Base-by-base conservation (phyloP, 2,888 invertebrate species). In the Euzophera pinguis region DNA sequence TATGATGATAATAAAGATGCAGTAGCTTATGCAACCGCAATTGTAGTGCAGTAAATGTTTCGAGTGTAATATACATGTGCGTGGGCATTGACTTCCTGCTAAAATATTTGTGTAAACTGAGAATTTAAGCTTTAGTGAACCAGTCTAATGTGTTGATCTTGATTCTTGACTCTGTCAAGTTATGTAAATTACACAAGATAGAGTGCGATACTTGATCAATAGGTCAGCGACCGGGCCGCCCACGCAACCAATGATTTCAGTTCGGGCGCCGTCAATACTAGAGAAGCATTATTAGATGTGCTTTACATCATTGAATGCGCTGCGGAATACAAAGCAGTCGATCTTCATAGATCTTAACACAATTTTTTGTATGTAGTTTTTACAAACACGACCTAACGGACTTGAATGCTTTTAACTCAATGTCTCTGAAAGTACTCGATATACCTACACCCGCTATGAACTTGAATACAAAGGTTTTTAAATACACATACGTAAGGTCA, bases 171-270 rank as follows among this genome's bases (percentile, higher is more conserved):
- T 79, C 73, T 81, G 84, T 83, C 83, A 75, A 81, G 85, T 89
- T 90, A 90, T 90, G 89, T 86, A 84, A 90, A 90, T 90, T 78
- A 80, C 66, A 73, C 73, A 74, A 83, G 75, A 78, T 71, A 63
- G 66, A 75, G 80, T 81, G 82, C 75, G 71, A 84, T 83, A 84
- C 76, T 75, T 79, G 75, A 81, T 85, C 73, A 66, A 76, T 75
- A 70, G 87, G 81, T 89, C 87, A 72, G 57, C 76, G 86, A 86
- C 85, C 87, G 68, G 59, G 62, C 63, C 74, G 69, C 82, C 85
- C 70, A 84, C 82, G 65, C 73, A 61, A 62, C 59, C 61, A 52
- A 43, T 43, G 64, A 62, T 73, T 72, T 70, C 67, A 77, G 70
- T 66, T 68, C 64, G 61, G 74, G 64, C 67, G 61, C 61, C 67